phyloP scores from a whole-genome alignment of 2,888 invertebrate species.

The Ormyrus thymus region DNA sequence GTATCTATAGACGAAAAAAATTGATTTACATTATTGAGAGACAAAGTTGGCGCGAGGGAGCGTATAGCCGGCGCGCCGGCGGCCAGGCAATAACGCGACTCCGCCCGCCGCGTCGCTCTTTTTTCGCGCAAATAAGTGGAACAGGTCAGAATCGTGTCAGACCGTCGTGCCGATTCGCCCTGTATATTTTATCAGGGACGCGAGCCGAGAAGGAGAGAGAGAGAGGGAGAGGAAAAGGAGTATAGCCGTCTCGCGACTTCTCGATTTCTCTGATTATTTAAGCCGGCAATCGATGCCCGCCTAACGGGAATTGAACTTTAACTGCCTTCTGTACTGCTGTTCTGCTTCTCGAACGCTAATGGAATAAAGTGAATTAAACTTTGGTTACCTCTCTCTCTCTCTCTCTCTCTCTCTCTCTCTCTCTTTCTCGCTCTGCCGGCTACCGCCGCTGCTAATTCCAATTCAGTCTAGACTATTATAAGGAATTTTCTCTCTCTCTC shows the following conservation, averaged over 20 bases:
- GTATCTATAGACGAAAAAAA: not conserved
- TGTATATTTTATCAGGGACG: constrained; percentile 54
- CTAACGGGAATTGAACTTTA: constrained; percentile 42
- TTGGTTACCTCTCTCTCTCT: not conserved
- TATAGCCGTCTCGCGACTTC: constrained; percentile 26
- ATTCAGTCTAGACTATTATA: constrained; percentile 27
- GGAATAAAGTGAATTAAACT: constrained; percentile 30
- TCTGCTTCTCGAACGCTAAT: constrained; percentile 30
- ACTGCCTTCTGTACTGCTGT: not conserved
- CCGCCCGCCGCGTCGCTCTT: not conserved
- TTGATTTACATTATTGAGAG: constrained; percentile 31
- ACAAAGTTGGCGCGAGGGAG: constrained; percentile 1
- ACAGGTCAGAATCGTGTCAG: constrained; percentile 56
- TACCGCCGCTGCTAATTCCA: not conserved
- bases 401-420: too few relatives aligned
- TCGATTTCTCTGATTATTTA: constrained; percentile 51
- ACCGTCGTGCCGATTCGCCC: constrained; percentile 20
- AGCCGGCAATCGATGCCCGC: constrained; percentile 42
- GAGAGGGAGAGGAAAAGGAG: not conserved
- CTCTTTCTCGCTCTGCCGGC: too few relatives aligned
- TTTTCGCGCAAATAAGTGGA: constrained; percentile 47
- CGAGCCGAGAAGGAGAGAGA: not conserved
- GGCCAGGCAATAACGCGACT: not conserved
- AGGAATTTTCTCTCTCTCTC: not conserved
- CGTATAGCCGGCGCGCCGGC: not conserved